These are phyloP conservation scores for Spondyliosoma cantharus DNA, from an alignment of 2,797 vertebrate genomes.

Conservation along the genomic window DNA sequence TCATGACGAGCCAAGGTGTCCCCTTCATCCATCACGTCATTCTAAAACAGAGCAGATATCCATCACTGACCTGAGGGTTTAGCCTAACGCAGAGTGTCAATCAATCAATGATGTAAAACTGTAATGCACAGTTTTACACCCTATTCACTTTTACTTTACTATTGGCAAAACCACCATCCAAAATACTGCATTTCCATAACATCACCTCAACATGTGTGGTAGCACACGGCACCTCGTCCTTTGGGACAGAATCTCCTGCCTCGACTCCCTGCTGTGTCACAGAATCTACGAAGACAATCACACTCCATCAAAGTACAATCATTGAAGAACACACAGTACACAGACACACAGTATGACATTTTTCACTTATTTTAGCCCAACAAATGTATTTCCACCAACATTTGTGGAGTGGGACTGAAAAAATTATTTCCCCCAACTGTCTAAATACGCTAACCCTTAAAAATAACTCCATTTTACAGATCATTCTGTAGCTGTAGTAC, in stretches of 20 bases:
- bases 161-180: not conserved
- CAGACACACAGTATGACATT: not conserved
- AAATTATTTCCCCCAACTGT: not conserved
- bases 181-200: not conserved
- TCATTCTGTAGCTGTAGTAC: not conserved
- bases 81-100: not conserved
- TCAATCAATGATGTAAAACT: not conserved
- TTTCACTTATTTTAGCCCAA: not conserved
- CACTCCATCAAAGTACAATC: not conserved
- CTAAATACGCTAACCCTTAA: not conserved
- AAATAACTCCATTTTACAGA: not conserved
- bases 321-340: not conserved
- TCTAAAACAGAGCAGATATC: conserved; percentile 44
- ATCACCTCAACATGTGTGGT: conserved; percentile 24
- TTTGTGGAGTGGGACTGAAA: not conserved
- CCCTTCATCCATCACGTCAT: conserved; percentile 17
- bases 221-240: conserved; percentile 6
- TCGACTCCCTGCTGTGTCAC: conserved; percentile 11
- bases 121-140: not conserved
- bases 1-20: not conserved
- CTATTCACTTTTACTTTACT: too few relatives aligned
- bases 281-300: conserved; percentile 25
- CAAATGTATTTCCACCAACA: not conserved
- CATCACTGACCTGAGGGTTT: conserved; percentile 1
- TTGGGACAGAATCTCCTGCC: not conserved